Evolutionary conservation across 2,888 invertebrate species (phyloP), one percentile per base, ranked within the genome.

Genomic region (Drosophila affinis): DNA sequence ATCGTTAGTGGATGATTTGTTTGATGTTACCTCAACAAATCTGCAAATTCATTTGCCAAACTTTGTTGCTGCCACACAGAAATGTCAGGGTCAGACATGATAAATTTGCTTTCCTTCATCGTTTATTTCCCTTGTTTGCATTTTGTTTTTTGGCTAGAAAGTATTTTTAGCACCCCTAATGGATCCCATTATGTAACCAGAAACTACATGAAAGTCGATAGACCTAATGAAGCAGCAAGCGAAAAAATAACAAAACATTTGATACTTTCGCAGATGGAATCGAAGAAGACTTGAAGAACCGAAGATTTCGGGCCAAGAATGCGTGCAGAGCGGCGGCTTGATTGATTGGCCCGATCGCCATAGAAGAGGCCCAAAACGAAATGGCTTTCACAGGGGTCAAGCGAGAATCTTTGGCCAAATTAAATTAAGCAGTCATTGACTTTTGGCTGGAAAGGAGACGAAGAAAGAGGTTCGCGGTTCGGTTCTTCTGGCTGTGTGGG

Each of bases 351-450:
- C 63, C 55, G 53, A 44, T 47, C 32, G 34, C 52, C 54, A 49
- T 18, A 18, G 18, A 18, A 56, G 12, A 9, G 17, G 18, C 21
- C 34, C 62, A 48, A 59, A 79, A 74, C 79, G 84, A 84, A 84
- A 87, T 75, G 72, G 72, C 79, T 78, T 84, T 81, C 81, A 72
- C 84, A 79, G 82, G 70, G 63, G 62, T 63, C 70, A 62, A 55
- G 63, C 56, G 45, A 68, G 53, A 59, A 49, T 55, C 58, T 51
- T 51, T 74, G 83, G 79, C 59, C 71, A 85, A 85, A 84, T 85
- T 87, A 82, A 85, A 86, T 86, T 86, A 86, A 86, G 74, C 79
- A 86, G 85, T 86, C 85, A 87, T 87, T 86, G 85, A 86, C 85
- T 87, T 80, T 59, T 54, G 63, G 27, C 39, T 39, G n/a, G 34